Percentiles rank a stretch among this genome's conserved stretches.
Evolutionary conservation across 2,113 vertebrate species (phyloP).

Genomic region (Grammomys surdaster): DNA sequence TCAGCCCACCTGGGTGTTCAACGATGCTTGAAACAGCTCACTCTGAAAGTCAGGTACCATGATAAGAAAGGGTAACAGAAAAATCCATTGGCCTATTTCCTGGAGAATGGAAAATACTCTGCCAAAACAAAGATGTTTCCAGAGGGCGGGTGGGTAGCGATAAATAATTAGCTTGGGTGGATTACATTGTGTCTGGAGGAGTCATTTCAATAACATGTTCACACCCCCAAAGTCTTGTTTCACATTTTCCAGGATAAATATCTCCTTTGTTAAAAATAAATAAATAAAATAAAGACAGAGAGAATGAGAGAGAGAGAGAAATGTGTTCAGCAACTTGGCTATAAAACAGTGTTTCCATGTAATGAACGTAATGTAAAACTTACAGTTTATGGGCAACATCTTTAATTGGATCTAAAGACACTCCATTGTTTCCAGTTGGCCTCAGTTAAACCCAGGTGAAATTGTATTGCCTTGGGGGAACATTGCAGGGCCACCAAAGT

Average conservation of each 20-base stretch:
- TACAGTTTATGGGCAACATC: slow-evolving; percentile 72
- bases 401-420: slow-evolving; percentile 73
- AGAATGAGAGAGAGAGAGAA: slow-evolving; percentile 54
- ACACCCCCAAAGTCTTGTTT: slow-evolving; percentile 78
- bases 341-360: slow-evolving; percentile 82
- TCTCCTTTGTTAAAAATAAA: slow-evolving; percentile 75
- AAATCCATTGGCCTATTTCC: slow-evolving; percentile 79
- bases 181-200: slow-evolving; percentile 84
- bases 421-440: slow-evolving; percentile 73
- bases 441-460: slow-evolving; percentile 68
- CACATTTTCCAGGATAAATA: slow-evolving; percentile 86
- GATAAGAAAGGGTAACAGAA: slow-evolving; percentile 76
- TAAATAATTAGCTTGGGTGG: slow-evolving; percentile 86
- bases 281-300: slow-evolving; percentile 57
- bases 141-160: slow-evolving; percentile 83
- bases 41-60: slow-evolving; percentile 73
- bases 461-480: slow-evolving; percentile 45
- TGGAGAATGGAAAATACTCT: slow-evolving; percentile 65
- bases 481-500: slow-evolving; percentile 63
- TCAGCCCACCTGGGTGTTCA: slow-evolving; percentile 63
- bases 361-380: slow-evolving; percentile 79
- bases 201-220: slow-evolving; percentile 78
- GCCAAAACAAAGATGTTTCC: slow-evolving; percentile 83
- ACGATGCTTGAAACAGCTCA: slow-evolving; percentile 45
- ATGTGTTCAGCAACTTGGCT: slow-evolving; percentile 79